Conservation (phyloP, 2,888 invertebrate species). For the Tanaodytes sp. region DNA sequence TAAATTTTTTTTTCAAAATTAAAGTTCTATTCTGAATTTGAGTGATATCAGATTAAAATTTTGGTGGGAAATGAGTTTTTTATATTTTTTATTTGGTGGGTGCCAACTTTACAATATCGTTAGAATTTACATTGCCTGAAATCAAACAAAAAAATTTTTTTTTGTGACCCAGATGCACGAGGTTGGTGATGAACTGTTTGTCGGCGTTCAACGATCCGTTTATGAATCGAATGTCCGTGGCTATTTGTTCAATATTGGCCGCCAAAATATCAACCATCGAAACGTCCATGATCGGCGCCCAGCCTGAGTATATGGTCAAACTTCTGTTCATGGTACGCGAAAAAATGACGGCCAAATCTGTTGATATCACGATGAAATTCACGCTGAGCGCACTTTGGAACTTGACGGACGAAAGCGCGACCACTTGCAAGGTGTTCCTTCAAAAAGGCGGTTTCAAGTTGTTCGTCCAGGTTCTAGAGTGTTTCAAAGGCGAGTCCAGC, state of each 20-base stretch:
- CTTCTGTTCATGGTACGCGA: conserved; percentile 78
- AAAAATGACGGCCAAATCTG: conserved; percentile 74
- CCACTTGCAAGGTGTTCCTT: conserved; percentile 81
- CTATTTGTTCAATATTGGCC: conserved; percentile 82
- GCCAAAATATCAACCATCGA: conserved; percentile 79
- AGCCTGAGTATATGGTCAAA: conserved; percentile 80
- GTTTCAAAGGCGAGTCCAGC: conserved; percentile 77
- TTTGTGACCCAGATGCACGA: conserved; percentile 81
- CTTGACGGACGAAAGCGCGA: conserved; percentile 83
- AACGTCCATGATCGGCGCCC: conserved; percentile 79
- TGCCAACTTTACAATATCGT: too few relatives aligned
- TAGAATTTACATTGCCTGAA: too few relatives aligned
- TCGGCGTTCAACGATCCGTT: conserved; percentile 80
- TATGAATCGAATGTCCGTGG: conserved; percentile 86
- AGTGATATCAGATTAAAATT: too few relatives aligned
- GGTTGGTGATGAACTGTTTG: conserved; percentile 81
- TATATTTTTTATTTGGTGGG: too few relatives aligned
- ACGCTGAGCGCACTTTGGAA: conserved; percentile 86
- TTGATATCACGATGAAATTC: conserved; percentile 83
- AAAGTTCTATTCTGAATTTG: too few relatives aligned
- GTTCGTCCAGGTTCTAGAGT: conserved; percentile 79
- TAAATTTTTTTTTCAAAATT: too few relatives aligned
- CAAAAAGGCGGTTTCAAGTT: conserved; percentile 79
- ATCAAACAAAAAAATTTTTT: too few relatives aligned
- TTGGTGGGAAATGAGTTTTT: too few relatives aligned